Conservation (phyloP, 2,888 invertebrate species). For the Balanococcus diminutus region DNA sequence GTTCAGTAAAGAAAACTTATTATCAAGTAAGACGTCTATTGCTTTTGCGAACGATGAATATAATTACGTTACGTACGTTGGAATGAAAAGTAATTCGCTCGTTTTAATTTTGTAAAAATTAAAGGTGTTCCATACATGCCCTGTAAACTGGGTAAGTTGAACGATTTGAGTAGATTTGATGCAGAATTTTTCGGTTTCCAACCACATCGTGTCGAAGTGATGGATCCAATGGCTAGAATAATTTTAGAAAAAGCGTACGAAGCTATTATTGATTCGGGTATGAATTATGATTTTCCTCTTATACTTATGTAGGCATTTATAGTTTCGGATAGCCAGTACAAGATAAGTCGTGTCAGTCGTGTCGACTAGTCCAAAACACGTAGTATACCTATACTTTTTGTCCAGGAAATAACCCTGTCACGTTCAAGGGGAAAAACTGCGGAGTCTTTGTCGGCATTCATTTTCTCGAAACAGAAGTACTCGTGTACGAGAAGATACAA, state of each 20-base stretch:
- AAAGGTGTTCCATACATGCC: conserved; percentile 39
- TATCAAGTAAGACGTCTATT: conserved; percentile 29
- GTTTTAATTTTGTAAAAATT: not conserved
- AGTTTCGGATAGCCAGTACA: too few species aligned
- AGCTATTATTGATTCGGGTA: conserved; percentile 65
- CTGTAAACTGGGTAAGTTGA: conserved; percentile 60
- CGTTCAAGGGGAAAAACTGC: conserved; percentile 46
- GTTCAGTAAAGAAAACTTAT: conserved; percentile 43
- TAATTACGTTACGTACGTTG: too few species aligned
- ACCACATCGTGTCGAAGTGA: conserved; percentile 62
- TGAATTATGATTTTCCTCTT: too few species aligned
- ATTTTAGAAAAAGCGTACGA: conserved; percentile 63
- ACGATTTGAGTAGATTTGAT: conserved; percentile 62
- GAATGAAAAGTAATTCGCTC: too few species aligned
- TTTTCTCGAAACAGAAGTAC: conserved; percentile 39
- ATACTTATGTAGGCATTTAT: too few species aligned
- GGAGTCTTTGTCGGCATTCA: conserved; percentile 44
- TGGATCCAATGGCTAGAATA: conserved; percentile 64
- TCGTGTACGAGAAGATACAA: conserved; percentile 40
- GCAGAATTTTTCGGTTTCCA: conserved; percentile 64
- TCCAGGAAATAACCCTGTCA: conserved; percentile 38
- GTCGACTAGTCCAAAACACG: too few species aligned
- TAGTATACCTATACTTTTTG: too few species aligned
- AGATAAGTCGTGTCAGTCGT: too few species aligned
- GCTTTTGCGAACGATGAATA: too few species aligned